A percentile compares a stretch with the other conserved stretches of the same genome.
phyloP scores from a whole-genome alignment of 2,888 invertebrate species.

The Tinea trinotella region DNA sequence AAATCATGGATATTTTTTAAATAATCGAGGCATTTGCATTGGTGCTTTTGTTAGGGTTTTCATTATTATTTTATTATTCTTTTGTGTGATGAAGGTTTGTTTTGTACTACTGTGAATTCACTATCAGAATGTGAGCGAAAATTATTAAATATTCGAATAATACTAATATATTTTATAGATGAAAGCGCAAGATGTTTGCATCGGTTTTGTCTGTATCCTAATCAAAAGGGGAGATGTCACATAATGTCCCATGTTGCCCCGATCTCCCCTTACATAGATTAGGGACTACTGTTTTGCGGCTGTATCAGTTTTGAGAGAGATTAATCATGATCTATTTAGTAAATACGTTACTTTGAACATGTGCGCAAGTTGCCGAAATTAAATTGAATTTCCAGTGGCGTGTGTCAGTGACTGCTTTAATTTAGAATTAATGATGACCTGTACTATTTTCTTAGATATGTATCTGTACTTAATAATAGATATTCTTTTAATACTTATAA shows the following conservation, averaged over 20 bases:
- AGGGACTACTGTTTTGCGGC: conserved; percentile 13
- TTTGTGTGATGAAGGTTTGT: no score
- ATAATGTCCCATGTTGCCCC: conserved; percentile 28
- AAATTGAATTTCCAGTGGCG: background rate
- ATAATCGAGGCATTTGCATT: no score
- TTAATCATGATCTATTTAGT: conserved; percentile 44
- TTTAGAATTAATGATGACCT: background rate
- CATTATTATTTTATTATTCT: no score
- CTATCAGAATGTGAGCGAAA: no score
- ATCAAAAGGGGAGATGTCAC: conserved; percentile 31
- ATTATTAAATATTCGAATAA: no score
- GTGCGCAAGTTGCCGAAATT: conserved; percentile 9
- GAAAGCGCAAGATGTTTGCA: conserved; percentile 42
- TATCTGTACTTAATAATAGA: no score
- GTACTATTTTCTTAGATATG: no score
- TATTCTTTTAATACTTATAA: background rate
- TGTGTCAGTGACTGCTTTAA: background rate
- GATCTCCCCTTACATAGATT: conserved; percentile 17
- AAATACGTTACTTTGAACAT: background rate
- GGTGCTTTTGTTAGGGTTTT: no score
- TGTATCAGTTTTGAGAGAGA: conserved; percentile 30
- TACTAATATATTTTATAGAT: no score
- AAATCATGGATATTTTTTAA: no score
- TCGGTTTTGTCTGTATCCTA: conserved; percentile 35
- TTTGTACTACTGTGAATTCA: no score